These are phyloP conservation scores for cattle (Bos taurus) DNA, from an alignment of 2,113 vertebrate species.

Conservation along the genomic window ARS-UCD2.0 NC_037357.1:98974501-98975000, in stretches of 20 bases:
- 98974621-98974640: conserved; percentile 3
- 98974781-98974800: not conserved
- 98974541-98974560: not conserved
- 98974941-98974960: not conserved
- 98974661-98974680: not conserved
- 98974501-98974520: not conserved
- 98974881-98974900: not conserved
- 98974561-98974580: conserved; percentile 24
- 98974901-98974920: conserved; percentile 8
- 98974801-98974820: not conserved
- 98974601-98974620: not conserved
- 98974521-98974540: conserved; percentile 34
- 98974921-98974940: conserved; percentile 53
- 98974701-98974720: not conserved
- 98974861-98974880: conserved; percentile 1
- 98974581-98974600: not conserved
- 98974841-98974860: conserved; percentile 42
- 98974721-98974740: not conserved
- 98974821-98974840: not conserved
- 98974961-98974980: not conserved
- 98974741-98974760: not conserved
- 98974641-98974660: conserved; percentile 4
- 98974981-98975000: not conserved
- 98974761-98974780: not conserved
- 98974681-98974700: not conserved